These are phyloP conservation scores for Helleia helle DNA, from an alignment of 2,888 invertebrate species.

Conservation along the genomic window DNA sequence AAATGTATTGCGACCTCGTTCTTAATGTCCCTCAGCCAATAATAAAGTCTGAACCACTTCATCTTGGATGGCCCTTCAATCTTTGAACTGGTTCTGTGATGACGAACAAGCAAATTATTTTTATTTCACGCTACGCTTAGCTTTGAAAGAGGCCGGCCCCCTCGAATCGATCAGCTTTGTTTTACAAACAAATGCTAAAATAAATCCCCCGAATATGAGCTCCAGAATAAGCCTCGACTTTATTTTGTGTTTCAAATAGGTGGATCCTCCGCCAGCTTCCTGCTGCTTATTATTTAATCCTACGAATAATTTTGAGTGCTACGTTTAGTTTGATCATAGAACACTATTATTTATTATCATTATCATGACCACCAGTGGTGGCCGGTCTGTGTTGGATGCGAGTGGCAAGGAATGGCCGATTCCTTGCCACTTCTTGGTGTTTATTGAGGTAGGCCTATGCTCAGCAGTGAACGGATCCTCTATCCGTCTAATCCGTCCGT, in stretches of 20 bases:
- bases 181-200: conserved; percentile 29
- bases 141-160: conserved; percentile 39
- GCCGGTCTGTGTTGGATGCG: too few relatives aligned
- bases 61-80: conserved; percentile 55
- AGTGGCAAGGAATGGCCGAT: too few relatives aligned
- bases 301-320: too few relatives aligned
- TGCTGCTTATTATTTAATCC: too few relatives aligned
- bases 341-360: too few relatives aligned
- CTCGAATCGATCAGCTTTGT: conserved; percentile 35
- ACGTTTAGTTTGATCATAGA: too few relatives aligned
- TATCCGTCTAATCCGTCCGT: too few relatives aligned
- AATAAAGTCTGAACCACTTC: conserved; percentile 60
- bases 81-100: conserved; percentile 52
- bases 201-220: not conserved
- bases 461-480: too few relatives aligned
- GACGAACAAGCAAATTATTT: conserved; percentile 61
- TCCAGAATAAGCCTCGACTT: not conserved
- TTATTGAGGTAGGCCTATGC: too few relatives aligned
- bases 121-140: conserved; percentile 48
- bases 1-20: conserved; percentile 48
- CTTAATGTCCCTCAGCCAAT: conserved; percentile 58
- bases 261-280: not conserved
- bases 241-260: not conserved
- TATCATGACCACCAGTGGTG: too few relatives aligned
- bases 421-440: too few relatives aligned